phyloP scores from a whole-genome alignment of 2,113 vertebrate genomes.

The Pelusios castaneus region DNA sequence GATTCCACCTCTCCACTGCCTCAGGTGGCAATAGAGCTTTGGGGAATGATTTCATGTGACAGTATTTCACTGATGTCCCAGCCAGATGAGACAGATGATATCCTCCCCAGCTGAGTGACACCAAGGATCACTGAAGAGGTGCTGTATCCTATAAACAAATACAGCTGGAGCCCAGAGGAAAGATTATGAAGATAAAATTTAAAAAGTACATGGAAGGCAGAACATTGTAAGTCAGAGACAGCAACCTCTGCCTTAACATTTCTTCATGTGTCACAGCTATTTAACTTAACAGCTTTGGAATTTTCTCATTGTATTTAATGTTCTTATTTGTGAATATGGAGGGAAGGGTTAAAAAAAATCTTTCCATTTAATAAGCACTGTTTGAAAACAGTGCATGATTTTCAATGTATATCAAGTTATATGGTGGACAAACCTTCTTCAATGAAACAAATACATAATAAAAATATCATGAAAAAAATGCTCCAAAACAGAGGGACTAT shows the following conservation, averaged over 20 bases:
- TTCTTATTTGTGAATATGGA: not conserved
- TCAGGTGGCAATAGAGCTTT: not conserved
- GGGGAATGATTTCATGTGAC: not conserved
- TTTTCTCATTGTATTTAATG: not conserved
- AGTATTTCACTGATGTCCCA: not conserved
- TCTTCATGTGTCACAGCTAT: not conserved
- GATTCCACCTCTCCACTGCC: not conserved
- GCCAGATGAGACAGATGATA: not conserved
- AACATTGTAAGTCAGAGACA: not conserved
- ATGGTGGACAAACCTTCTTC: not conserved
- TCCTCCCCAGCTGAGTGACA: not conserved
- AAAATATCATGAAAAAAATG: not conserved
- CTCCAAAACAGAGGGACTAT: not conserved
- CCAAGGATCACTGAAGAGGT: not conserved
- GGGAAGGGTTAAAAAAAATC: not conserved
- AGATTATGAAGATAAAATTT: not conserved
- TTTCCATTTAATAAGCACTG: not conserved
- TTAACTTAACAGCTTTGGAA: not conserved
- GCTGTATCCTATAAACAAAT: not conserved
- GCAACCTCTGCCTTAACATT: not conserved
- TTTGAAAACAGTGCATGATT: not conserved
- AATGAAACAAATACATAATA: not conserved
- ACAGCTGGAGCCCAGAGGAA: not conserved
- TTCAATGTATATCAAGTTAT: not conserved
- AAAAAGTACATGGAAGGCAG: not conserved